Percentiles rank a stretch among this genome's conserved stretches.
Evolutionary conservation across 2,888 invertebrate species (phyloP).

Genomic region (Schizotus pectinicornis): DNA sequence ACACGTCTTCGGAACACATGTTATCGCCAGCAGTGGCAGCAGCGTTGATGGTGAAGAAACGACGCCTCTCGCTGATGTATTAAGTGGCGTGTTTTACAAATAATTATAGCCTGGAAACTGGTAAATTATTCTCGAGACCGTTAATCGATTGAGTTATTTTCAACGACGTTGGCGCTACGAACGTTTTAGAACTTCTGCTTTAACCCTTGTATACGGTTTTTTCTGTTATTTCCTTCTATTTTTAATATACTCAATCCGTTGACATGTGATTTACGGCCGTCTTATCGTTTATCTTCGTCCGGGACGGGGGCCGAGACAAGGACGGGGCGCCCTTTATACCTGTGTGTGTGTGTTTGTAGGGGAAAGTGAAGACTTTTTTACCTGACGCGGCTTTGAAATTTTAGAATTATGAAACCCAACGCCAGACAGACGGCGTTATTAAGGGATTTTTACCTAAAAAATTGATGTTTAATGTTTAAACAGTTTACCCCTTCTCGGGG

Average conservation of each 20-base stretch:
- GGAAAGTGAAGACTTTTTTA: conserved; percentile 28
- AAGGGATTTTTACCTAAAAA: conserved; percentile 29
- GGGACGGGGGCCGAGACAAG: not conserved
- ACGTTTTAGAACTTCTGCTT: conserved; percentile 3
- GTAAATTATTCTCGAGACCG: conserved; percentile 4
- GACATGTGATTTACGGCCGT: conserved; percentile 29
- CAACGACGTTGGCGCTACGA: too few species aligned
- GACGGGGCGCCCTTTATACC: conserved; percentile 14
- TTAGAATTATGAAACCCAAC: conserved; percentile 32
- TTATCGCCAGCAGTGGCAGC: not conserved
- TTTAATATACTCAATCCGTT: conserved; percentile 31
- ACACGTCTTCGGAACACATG: not conserved
- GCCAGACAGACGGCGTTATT: conserved; percentile 31
- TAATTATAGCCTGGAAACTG: conserved; percentile 9
- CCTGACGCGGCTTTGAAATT: conserved; percentile 29
- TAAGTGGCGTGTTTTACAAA: conserved; percentile 16
- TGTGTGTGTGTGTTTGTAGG: conserved; percentile 17
- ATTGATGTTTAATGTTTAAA: conserved; percentile 26
- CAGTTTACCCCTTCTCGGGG: conserved; percentile 18
- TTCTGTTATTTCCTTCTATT: conserved; percentile 12
- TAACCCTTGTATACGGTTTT: not conserved
- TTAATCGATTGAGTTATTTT: conserved; percentile 14
- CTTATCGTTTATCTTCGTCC: conserved; percentile 1
- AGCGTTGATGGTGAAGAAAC: conserved; percentile 8
- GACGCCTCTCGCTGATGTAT: conserved; percentile 5